Percentiles rank a stretch among this genome's conserved stretches.
Evolutionary conservation across 1,140 invertebrate species (phyloP).

Genomic region (Drosophila bocki): DNA sequence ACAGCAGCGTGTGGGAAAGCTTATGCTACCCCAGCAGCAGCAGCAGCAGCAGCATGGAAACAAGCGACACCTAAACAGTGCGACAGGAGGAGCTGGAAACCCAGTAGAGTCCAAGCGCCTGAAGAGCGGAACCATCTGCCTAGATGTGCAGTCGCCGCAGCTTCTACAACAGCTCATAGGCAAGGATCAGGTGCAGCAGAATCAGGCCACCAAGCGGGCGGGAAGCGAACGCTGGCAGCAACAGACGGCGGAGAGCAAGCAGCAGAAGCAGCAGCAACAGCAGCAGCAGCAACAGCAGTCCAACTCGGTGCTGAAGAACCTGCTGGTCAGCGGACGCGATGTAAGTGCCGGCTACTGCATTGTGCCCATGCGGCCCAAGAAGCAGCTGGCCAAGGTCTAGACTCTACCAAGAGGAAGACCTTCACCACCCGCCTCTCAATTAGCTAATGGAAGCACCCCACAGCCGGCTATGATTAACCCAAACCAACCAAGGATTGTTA

Average conservation of each 20-base stretch:
- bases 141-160: conserved; percentile 69
- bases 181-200: conserved; percentile 46
- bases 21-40: conserved; percentile 53
- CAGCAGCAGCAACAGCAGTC: conserved; percentile 69
- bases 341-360: conserved; percentile 95
- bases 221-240: conserved; percentile 58
- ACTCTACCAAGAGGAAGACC: conserved; percentile 30
- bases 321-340: conserved; percentile 96
- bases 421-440: conserved; percentile 43
- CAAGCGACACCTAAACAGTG: conserved; percentile 71
- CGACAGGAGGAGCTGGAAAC: conserved; percentile 43
- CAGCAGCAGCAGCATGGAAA: conserved; percentile 67
- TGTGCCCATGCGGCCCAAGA: conserved; percentile 88
- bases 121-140: conserved; percentile 60
- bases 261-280: conserved; percentile 60
- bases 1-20: conserved; percentile 40
- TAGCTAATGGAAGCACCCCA: conserved; percentile 47
- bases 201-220: conserved; percentile 50
- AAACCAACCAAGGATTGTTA: conserved; percentile 52
- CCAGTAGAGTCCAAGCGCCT: conserved; percentile 72
- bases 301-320: conserved; percentile 92
- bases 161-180: conserved; percentile 75
- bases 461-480: conserved; percentile 47
- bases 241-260: conserved; percentile 55
- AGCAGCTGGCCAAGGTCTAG: conserved; percentile 82